Conservation (phyloP, 2,797 vertebrate genomes). For the Clarias platycephalus region DNA sequence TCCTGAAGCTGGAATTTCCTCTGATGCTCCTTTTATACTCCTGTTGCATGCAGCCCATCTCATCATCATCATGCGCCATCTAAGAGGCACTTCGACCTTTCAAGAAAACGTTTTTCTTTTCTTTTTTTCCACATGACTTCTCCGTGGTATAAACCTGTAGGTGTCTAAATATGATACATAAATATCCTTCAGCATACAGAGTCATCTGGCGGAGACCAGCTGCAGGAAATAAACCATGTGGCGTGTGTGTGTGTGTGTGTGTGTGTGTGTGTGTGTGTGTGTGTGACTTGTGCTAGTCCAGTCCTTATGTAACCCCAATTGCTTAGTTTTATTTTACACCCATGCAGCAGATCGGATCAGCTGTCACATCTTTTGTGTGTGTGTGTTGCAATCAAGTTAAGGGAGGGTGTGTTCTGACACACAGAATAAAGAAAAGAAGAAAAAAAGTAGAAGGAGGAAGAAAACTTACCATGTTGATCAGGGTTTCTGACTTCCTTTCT, state of each 20-base stretch:
- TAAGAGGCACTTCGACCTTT: neutral
- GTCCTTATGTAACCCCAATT: slow-evolving; percentile 2
- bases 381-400: neutral
- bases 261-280: neutral
- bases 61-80: neutral
- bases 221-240: neutral
- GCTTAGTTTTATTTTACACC: neutral
- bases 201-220: neutral
- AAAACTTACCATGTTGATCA: slow-evolving; percentile 23
- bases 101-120: neutral
- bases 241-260: neutral
- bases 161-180: neutral
- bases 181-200: neutral
- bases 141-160: neutral
- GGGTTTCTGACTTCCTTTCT: neutral
- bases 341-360: neutral
- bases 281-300: neutral
- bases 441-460: neutral
- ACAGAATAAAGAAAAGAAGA: no score
- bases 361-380: neutral
- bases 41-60: neutral
- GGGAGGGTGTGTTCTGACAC: neutral
- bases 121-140: neutral
- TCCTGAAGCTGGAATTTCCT: slow-evolving; percentile 15
- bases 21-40: neutral